phyloP scores from a whole-genome alignment of 2,113 vertebrate species.

The Clarias macrocephalus region DNA sequence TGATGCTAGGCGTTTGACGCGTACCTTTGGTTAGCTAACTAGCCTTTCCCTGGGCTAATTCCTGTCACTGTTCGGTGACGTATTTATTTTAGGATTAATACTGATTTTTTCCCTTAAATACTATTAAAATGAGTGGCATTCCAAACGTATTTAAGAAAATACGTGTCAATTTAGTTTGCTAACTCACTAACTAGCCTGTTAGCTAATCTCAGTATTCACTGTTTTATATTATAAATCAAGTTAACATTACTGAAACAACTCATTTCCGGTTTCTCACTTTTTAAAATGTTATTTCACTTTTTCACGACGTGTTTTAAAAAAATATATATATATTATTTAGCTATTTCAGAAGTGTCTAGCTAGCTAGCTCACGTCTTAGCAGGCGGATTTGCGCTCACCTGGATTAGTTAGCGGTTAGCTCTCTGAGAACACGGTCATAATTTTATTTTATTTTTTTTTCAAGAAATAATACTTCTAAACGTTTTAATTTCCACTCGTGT shows the following conservation, averaged over 20 bases:
- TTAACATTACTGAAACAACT: too few species aligned
- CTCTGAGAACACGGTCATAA: too few species aligned
- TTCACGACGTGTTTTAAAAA: too few species aligned
- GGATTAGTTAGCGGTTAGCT: not conserved
- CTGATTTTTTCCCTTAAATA: too few species aligned
- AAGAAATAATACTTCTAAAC: too few species aligned
- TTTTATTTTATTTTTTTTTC: too few species aligned
- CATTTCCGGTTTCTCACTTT: not conserved
- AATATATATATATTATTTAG: too few species aligned
- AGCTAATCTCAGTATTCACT: not conserved
- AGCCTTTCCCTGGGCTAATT: not conserved
- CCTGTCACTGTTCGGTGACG: not conserved
- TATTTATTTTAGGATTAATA: not conserved
- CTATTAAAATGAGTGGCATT: not conserved
- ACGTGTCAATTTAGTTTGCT: not conserved
- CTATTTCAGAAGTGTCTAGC: too few species aligned
- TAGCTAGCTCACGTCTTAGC: not conserved
- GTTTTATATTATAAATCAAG: not conserved
- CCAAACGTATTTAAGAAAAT: too few species aligned
- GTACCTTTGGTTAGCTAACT: not conserved
- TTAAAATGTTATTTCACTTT: too few species aligned
- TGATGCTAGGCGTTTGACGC: not conserved
- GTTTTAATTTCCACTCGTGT: not conserved
- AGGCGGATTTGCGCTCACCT: not conserved
- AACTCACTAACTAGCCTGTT: not conserved